Percentiles rank a stretch among this genome's conserved stretches.
These are phyloP conservation scores for Stegophylla sp. DNA, from an alignment of 2,888 invertebrate genomes.

Conservation along the genomic window DNA sequence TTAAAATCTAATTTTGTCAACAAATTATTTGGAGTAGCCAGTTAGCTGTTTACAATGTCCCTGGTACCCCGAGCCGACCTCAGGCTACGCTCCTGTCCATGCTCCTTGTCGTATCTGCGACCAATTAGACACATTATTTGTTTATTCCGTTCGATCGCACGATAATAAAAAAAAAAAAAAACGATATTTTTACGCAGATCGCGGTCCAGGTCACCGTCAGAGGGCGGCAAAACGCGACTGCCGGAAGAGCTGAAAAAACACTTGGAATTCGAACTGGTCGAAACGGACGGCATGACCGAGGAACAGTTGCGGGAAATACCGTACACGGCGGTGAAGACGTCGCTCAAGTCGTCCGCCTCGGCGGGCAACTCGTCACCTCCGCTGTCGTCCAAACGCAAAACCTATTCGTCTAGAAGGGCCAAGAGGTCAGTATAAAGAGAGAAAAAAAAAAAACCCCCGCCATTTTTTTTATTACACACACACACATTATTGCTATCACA, in stretches of 20 bases:
- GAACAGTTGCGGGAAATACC: conserved; percentile 86
- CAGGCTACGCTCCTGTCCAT: no score
- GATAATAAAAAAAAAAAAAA: no score
- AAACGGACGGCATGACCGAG: conserved; percentile 87
- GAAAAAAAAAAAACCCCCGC: not conserved
- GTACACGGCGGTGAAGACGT: conserved; percentile 81
- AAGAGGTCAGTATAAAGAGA: conserved; percentile 14
- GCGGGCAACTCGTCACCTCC: no score
- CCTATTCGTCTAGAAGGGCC: conserved; percentile 61
- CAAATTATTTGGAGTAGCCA: no score
- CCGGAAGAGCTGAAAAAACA: conserved; percentile 82
- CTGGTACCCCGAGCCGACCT: no score
- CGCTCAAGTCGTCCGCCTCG: conserved; percentile 4
- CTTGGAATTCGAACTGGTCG: conserved; percentile 85
- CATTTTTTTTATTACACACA: no score
- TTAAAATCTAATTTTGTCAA: no score
- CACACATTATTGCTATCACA: not conserved
- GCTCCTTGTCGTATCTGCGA: no score
- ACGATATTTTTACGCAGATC: conserved; percentile 63
- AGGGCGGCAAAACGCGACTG: conserved; percentile 74
- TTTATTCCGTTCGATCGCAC: no score
- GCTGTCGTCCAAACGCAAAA: conserved; percentile 61
- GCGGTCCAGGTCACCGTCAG: conserved; percentile 74
- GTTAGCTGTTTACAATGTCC: no score
- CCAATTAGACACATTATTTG: no score